phyloP scores from a whole-genome alignment of 2,113 vertebrate genomes.

The Cromileptes altivelis region DNA sequence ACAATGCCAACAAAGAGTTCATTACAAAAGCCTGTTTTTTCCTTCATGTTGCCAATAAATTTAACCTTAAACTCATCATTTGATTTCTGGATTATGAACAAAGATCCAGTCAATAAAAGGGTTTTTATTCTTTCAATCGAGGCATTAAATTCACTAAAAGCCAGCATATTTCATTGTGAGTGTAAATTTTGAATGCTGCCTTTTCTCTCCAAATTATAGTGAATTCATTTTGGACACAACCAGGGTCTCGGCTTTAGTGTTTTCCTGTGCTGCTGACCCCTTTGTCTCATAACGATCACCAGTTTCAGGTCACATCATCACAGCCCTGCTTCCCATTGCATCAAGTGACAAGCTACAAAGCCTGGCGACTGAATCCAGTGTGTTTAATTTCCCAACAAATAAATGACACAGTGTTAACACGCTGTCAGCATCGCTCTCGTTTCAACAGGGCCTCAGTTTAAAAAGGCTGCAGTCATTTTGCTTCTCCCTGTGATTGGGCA shows the following conservation, averaged over 20 bases:
- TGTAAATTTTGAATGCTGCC: neutral
- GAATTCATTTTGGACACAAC: neutral
- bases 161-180: neutral
- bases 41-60: constrained; percentile 22
- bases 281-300: neutral
- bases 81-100: neutral
- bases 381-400: neutral
- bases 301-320: neutral
- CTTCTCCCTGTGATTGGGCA: neutral
- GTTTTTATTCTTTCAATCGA: neutral
- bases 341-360: neutral
- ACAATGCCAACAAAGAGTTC: constrained; percentile 48
- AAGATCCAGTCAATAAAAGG: neutral
- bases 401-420: neutral
- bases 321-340: neutral
- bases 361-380: neutral
- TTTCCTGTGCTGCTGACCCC: no score
- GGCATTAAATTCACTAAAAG: neutral
- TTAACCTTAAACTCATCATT: constrained; percentile 14
- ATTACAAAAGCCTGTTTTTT: constrained; percentile 45
- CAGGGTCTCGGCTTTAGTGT: neutral
- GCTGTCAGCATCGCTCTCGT: neutral
- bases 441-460: neutral
- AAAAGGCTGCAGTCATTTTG: neutral
- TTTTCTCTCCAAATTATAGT: no score